Conservation (phyloP, 2,113 vertebrate genomes). For the Archilochus colubris region DNA sequence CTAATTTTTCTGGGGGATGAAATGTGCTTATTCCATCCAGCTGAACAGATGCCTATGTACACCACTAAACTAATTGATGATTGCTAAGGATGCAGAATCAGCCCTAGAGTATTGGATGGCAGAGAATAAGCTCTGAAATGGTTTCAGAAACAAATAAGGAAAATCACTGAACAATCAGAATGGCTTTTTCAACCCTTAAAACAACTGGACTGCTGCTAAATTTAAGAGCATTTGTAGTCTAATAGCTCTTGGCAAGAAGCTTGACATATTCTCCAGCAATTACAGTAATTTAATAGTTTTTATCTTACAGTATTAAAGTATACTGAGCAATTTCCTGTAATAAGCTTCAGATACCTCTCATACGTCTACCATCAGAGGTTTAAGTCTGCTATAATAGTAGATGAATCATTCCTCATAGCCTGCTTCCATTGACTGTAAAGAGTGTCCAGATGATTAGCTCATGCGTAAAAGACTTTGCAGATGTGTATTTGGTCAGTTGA, state of each 20-base stretch:
- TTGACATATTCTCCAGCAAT: slow-evolving; percentile 53
- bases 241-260: slow-evolving; percentile 55
- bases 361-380: not conserved
- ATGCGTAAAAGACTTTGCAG: not conserved
- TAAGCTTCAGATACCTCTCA: slow-evolving; percentile 49
- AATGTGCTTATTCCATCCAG: not conserved
- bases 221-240: slow-evolving; percentile 38
- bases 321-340: slow-evolving; percentile 55
- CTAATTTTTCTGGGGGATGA: not conserved
- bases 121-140: not conserved
- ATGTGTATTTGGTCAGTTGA: not conserved
- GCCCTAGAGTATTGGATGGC: not conserved
- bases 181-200: not conserved
- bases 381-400: slow-evolving; percentile 2
- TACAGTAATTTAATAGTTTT: slow-evolving; percentile 66
- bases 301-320: slow-evolving; percentile 52
- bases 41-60: not conserved
- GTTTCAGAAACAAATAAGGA: not conserved
- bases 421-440: not conserved
- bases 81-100: not conserved
- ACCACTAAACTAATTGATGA: not conserved
- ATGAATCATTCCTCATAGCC: not conserved
- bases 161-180: not conserved
- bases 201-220: slow-evolving; percentile 15
- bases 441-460: not conserved